Percentiles rank a stretch among this genome's conserved stretches.
These are phyloP conservation scores for Heliconius eleuchia DNA, from an alignment of 1,140 invertebrate genomes.

Conservation along the genomic window DNA sequence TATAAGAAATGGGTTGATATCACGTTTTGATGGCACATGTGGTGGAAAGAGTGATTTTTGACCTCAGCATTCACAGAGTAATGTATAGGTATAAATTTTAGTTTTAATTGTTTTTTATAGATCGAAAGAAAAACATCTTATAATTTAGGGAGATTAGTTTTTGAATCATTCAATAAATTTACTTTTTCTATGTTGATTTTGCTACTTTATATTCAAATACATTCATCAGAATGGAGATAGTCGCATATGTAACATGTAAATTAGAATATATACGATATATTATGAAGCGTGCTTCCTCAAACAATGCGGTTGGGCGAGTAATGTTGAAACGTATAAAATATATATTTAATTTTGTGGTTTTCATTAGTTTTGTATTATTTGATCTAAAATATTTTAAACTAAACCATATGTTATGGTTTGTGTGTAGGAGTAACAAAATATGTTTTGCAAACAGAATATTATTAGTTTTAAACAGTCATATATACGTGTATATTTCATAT, in stretches of 20 bases:
- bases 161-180: too few species aligned
- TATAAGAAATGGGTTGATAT: neutral
- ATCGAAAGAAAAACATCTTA: neutral
- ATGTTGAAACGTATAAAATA: neutral
- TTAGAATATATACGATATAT: neutral
- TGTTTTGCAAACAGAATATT: neutral
- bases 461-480: too few species aligned
- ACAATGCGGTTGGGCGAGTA: neutral
- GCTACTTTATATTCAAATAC: too few species aligned
- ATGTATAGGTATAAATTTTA: neutral
- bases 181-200: too few species aligned
- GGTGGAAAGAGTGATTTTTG: neutral
- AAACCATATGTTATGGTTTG: neutral
- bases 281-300: neutral
- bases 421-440: neutral
- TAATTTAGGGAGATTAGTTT: too few species aligned
- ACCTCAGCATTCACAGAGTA: neutral
- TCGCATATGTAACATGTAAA: too few species aligned
- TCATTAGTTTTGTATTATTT: neutral
- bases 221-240: too few species aligned
- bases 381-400: neutral
- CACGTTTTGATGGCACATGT: neutral
- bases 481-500: too few species aligned
- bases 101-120: neutral
- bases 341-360: constrained; percentile 5